A percentile compares a stretch with the other conserved stretches of the same genome.
Conservation (phyloP, 1,140 invertebrate genomes). For the Caenorhabditis remanei region DNA sequence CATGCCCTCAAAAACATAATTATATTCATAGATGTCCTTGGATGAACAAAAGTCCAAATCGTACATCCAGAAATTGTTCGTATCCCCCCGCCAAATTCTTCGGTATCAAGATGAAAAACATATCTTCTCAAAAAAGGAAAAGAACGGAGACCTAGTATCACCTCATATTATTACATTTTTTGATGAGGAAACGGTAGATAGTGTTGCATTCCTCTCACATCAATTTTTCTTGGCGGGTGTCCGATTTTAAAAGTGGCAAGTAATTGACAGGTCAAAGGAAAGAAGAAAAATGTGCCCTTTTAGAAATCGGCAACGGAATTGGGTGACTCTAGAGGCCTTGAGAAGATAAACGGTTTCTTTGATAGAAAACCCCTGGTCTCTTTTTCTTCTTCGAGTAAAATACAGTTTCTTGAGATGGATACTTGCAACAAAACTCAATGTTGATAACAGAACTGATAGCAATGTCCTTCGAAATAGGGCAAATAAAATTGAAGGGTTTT, state of each 20-base stretch:
- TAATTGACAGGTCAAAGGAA: slow-evolving; percentile 36
- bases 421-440: too few species aligned
- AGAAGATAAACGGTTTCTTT: slow-evolving; percentile 42
- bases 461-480: too few species aligned
- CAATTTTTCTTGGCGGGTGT: slow-evolving; percentile 6
- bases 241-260: slow-evolving; percentile 14
- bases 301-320: neutral
- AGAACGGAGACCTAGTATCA: neutral
- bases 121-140: slow-evolving; percentile 8
- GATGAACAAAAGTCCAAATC: slow-evolving; percentile 12
- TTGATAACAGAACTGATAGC: too few species aligned
- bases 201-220: slow-evolving; percentile 17
- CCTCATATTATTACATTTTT: neutral
- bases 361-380: neutral
- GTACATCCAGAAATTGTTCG: slow-evolving; percentile 1
- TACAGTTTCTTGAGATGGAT: too few species aligned
- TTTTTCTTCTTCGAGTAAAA: neutral
- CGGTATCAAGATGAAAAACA: slow-evolving; percentile 40
- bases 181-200: neutral
- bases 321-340: slow-evolving; percentile 8
- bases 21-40: slow-evolving; percentile 43
- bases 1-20: slow-evolving; percentile 12
- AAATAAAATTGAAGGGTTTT: too few species aligned
- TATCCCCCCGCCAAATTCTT: neutral
- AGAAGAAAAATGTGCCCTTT: neutral